phyloP scores from a whole-genome alignment of 2,888 invertebrate species.

The Tiphia femorata region DNA sequence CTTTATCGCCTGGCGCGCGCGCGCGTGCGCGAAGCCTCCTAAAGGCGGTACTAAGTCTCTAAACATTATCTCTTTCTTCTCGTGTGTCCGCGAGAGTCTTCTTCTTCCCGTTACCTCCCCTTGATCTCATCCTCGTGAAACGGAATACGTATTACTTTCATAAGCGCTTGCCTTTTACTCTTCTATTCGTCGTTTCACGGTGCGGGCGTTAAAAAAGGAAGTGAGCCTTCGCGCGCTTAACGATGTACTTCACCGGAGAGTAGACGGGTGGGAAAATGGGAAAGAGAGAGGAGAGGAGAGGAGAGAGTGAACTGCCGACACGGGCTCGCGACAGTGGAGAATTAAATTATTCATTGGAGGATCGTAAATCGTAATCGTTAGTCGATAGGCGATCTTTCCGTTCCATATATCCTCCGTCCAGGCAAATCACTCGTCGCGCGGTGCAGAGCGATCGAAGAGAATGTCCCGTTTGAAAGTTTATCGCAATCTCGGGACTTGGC shows the following conservation, averaged over 20 bases:
- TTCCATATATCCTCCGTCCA: background rate
- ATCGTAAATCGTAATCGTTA: conserved; percentile 2
- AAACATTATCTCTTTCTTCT: conserved; percentile 19
- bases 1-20: conserved; percentile 44
- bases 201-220: no score
- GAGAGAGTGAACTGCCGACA: no score
- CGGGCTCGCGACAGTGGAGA: background rate
- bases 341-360: background rate
- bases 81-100: background rate
- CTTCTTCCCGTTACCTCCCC: no score
- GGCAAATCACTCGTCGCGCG: conserved; percentile 7
- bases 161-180: no score
- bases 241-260: no score
- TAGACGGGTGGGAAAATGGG: no score
- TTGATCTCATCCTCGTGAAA: conserved; percentile 3
- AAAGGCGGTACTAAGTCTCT: conserved; percentile 29
- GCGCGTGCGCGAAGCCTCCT: conserved; percentile 7
- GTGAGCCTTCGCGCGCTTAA: no score
- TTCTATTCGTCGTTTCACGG: no score
- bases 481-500: conserved; percentile 4
- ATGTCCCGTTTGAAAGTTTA: background rate
- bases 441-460: background rate
- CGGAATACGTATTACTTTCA: conserved; percentile 10
- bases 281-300: no score
- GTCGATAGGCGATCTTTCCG: background rate